Evolutionary conservation across 2,113 vertebrate species (phyloP).

Genomic region (Elephas maximus): DNA sequence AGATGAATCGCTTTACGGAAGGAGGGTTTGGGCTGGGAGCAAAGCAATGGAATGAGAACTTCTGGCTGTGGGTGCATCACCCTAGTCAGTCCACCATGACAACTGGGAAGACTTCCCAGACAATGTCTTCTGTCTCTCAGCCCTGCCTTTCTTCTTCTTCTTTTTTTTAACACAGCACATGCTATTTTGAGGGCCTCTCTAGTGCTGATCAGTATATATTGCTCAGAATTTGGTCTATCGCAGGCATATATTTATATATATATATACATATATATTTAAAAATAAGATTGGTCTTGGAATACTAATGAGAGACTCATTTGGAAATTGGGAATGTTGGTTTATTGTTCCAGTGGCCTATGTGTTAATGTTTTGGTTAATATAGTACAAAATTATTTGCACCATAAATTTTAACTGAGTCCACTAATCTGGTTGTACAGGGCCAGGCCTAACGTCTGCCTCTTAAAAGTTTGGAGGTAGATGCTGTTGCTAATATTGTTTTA

Average conservation of each 20-base stretch:
- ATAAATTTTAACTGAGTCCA: conserved; percentile 23
- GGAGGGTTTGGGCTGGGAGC: background rate
- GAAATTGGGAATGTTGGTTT: conserved; percentile 31
- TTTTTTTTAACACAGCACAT: background rate
- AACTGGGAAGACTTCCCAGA: background rate
- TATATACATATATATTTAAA: background rate
- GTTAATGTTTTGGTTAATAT: conserved; percentile 46
- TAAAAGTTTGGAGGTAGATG: background rate
- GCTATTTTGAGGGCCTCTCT: background rate
- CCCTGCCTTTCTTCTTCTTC: background rate
- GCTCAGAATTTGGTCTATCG: background rate
- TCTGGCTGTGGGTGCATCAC: background rate
- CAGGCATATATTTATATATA: background rate
- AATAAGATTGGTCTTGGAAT: background rate
- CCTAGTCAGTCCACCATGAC: too few relatives aligned
- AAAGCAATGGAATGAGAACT: background rate
- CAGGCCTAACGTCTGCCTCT: background rate
- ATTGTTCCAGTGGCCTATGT: background rate
- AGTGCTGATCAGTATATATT: background rate
- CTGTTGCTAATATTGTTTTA: background rate
- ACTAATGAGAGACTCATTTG: background rate
- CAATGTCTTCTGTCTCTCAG: background rate
- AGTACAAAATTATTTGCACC: conserved; percentile 44
- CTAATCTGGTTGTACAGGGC: background rate
- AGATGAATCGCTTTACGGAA: background rate